Evolutionary conservation across 2,113 vertebrate species (phyloP).

Genomic region (Anoplopoma fimbria): DNA sequence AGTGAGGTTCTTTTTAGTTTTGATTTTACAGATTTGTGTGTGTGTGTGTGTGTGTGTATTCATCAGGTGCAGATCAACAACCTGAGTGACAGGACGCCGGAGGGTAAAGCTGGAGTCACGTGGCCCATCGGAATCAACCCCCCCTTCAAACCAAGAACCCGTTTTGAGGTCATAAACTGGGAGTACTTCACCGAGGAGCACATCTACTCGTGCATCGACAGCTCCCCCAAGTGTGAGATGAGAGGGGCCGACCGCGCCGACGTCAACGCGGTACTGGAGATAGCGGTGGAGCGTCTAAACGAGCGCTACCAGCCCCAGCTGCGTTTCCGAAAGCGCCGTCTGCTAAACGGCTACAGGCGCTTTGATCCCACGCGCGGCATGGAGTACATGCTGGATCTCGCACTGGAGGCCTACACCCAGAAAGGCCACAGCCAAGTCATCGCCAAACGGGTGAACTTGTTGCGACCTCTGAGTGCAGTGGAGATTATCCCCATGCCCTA

Average conservation of each 20-base stretch:
- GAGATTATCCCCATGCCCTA: slow-evolving; percentile 98
- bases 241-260: slow-evolving; percentile 89
- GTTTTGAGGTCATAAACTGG: slow-evolving; percentile 97
- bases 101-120: slow-evolving; percentile 88
- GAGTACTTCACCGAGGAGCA: slow-evolving; percentile 98
- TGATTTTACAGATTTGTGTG: slow-evolving; percentile 3
- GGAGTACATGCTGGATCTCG: slow-evolving; percentile 94
- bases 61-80: slow-evolving; percentile 94
- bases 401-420: slow-evolving; percentile 92
- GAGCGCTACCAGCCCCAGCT: slow-evolving; percentile 91
- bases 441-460: slow-evolving; percentile 89
- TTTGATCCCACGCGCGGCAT: slow-evolving; percentile 95
- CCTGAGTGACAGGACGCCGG: slow-evolving; percentile 90
- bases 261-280: slow-evolving; percentile 87
- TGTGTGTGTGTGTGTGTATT: slow-evolving; percentile 7
- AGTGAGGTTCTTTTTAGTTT: not conserved
- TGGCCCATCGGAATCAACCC: slow-evolving; percentile 95
- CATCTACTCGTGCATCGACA: slow-evolving; percentile 90
- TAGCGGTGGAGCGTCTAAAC: slow-evolving; percentile 90
- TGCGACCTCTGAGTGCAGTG: slow-evolving; percentile 91
- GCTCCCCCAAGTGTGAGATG: slow-evolving; percentile 93
- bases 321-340: slow-evolving; percentile 90
- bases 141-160: slow-evolving; percentile 90
- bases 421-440: slow-evolving; percentile 91
- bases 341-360: slow-evolving; percentile 94